Percentiles rank a stretch among this genome's conserved stretches.
These are phyloP conservation scores for Meda fulgida DNA, from an alignment of 2,797 vertebrate species.

Conservation along the genomic window DNA sequence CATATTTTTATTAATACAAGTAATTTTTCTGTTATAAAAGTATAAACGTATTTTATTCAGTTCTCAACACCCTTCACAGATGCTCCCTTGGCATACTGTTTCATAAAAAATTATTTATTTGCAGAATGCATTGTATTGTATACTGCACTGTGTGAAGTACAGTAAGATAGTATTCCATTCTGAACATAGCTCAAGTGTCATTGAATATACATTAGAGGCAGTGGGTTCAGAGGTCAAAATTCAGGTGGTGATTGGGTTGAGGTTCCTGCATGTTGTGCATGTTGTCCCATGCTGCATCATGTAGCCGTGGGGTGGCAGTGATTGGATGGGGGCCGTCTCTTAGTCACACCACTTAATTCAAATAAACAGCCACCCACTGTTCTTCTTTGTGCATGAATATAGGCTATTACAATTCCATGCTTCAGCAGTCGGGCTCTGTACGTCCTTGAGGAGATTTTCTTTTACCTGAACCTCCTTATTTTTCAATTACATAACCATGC, in stretches of 20 bases:
- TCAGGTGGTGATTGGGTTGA: not conserved
- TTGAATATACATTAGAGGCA: not conserved
- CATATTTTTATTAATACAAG: too few species aligned
- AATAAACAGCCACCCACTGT: slow-evolving; percentile 24
- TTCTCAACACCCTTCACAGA: not conserved
- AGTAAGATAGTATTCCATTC: not conserved
- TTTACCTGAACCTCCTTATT: slow-evolving; percentile 28
- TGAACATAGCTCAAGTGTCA: not conserved
- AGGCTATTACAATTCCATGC: slow-evolving; percentile 34
- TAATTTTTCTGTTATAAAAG: too few species aligned
- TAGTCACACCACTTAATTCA: slow-evolving; percentile 28
- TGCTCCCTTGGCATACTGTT: not conserved
- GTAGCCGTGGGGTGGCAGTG: not conserved
- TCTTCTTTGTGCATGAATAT: slow-evolving; percentile 23
- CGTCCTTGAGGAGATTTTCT: slow-evolving; percentile 44
- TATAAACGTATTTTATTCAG: not conserved
- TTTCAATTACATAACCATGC: slow-evolving; percentile 35
- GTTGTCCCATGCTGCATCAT: not conserved
- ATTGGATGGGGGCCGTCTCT: not conserved
- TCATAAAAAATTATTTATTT: not conserved
- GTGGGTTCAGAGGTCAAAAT: not conserved
- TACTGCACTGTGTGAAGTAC: not conserved
- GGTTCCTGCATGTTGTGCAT: not conserved
- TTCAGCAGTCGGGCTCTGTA: slow-evolving; percentile 18
- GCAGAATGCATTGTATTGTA: not conserved